phyloP scores from a whole-genome alignment of 2,888 invertebrate species.

The Eupithecia inturbata region DNA sequence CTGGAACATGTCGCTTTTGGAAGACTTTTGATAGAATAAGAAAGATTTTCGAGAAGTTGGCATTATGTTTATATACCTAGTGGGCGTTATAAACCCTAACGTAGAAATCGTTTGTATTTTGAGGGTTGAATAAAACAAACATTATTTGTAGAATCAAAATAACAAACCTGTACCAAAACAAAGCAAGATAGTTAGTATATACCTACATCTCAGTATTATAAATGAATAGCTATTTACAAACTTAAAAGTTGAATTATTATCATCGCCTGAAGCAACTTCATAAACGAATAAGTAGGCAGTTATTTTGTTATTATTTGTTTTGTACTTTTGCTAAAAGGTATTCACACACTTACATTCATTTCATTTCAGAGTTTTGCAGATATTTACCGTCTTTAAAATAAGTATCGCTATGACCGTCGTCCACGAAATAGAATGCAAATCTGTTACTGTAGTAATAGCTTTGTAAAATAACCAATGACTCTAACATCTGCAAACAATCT shows the following conservation, averaged over 20 bases:
- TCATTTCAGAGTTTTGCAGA: no score
- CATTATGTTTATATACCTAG: background rate
- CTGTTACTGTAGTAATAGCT: background rate
- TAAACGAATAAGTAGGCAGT: background rate
- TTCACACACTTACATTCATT: no score
- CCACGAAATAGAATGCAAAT: background rate
- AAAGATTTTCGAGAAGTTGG: background rate
- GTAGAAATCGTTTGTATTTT: background rate
- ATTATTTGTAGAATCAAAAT: background rate
- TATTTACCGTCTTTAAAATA: no score
- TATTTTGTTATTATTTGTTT: background rate
- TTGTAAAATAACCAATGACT: constrained; percentile 4
- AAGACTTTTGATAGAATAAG: background rate
- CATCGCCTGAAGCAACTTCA: background rate
- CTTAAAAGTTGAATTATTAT: background rate
- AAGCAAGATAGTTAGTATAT: no score
- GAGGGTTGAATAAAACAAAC: background rate
- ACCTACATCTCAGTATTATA: no score
- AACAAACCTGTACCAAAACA: background rate
- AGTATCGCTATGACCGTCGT: background rate
- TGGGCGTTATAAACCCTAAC: no score
- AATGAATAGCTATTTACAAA: background rate
- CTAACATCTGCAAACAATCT: background rate
- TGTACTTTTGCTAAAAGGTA: background rate
- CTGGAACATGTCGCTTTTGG: background rate